Evolutionary conservation across 2,797 vertebrate species (phyloP).

Genomic region (Oreochromis mossambicus): DNA sequence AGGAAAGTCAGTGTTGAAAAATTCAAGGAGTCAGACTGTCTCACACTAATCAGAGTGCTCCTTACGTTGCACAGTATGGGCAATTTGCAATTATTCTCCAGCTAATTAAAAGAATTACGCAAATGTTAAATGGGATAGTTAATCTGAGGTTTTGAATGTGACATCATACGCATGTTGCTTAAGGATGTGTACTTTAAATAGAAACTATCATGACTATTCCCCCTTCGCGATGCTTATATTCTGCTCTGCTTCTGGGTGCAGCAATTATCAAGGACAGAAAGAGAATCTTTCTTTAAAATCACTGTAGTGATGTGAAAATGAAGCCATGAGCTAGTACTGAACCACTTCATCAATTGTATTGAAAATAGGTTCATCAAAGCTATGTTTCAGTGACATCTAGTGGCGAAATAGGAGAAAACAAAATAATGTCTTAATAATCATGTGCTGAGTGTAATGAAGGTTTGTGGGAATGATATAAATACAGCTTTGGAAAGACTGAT

Average conservation of each 20-base stretch:
- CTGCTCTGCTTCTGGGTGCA: background rate
- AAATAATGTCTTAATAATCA: background rate
- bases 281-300: rapidly evolving
- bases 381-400: background rate
- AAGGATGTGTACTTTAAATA: background rate
- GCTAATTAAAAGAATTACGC: background rate
- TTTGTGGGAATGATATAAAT: background rate
- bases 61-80: background rate
- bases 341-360: background rate
- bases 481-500: background rate
- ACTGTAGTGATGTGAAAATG: background rate
- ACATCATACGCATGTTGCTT: background rate
- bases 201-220: background rate
- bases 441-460: background rate
- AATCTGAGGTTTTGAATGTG: background rate
- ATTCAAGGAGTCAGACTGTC: background rate
- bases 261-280: background rate
- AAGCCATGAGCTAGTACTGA: background rate
- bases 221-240: background rate
- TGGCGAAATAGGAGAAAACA: background rate
- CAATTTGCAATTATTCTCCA: background rate
- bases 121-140: background rate
- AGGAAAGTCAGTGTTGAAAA: background rate
- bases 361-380: background rate
- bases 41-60: background rate